Evolutionary conservation across 2,888 invertebrate genomes (phyloP), one percentile per base, ranked within the genome.

Genomic region (Corbicula japonica): DNA sequence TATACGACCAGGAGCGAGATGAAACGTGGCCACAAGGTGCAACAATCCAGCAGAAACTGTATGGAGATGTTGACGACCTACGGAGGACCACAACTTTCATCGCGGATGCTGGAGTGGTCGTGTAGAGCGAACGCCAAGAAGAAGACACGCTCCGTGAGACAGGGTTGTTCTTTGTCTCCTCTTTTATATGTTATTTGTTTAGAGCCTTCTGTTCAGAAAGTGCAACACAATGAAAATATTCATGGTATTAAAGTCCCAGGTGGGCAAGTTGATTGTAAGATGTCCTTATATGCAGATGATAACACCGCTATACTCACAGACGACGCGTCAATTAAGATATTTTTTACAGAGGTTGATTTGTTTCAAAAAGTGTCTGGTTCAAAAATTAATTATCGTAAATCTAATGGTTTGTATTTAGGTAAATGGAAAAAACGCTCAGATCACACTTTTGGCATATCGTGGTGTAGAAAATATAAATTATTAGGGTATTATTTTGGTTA

Each of bases 361-460:
- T 75, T 61, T 54, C 35, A 60, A 41, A 52, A 58, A 35, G 66
- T 72, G 4, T 79, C 76, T 6, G 83, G 78, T 10, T 65, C 84
- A 5, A 84, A 81, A 74, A 32, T 81, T 0, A 81, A 80, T 66
- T 58, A 72, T 60, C 44, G 52, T 23, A 84, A 84, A 71, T 77
- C 84, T 8, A 80, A 78, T 35, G 80, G 80, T 15, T n/a, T 84
- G 23, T 84, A 60, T 60, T 46, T n/a, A n/a, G n/a, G n/a, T n/a
- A n/a, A n/a, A n/a, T n/a, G n/a, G n/a, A n/a, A n/a, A n/a, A n/a
- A n/a, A n/a, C n/a, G n/a, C n/a, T n/a, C n/a, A n/a, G n/a, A n/a
- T n/a, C n/a, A n/a, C n/a, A n/a, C n/a, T n/a, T n/a, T n/a, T n/a
- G n/a, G n/a, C n/a, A n/a, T n/a, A n/a, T n/a, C n/a, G n/a, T n/a